phyloP scores from a whole-genome alignment of 2,113 vertebrate genomes.

The Pomatostomus ruficeps region DNA sequence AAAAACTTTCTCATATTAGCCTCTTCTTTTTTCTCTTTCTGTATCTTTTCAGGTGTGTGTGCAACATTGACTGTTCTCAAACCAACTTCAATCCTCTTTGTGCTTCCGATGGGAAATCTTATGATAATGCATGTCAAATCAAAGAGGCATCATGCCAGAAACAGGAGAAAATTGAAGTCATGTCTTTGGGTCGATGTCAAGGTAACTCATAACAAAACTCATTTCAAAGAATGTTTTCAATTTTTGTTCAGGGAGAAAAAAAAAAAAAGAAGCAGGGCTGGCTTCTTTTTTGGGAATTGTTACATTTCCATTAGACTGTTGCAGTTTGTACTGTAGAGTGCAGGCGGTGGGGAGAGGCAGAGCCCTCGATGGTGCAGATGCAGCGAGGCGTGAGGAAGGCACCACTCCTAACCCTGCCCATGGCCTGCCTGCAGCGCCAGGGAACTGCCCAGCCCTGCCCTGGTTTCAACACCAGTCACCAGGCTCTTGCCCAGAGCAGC shows the following conservation, averaged over 20 bases:
- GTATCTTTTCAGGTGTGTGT: slow-evolving; percentile 87
- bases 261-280: not conserved
- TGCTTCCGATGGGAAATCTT: slow-evolving; percentile 96
- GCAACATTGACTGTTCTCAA: slow-evolving; percentile 99
- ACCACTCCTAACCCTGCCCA: not conserved
- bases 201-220: slow-evolving; percentile 78
- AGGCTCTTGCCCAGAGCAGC: not conserved
- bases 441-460: not conserved
- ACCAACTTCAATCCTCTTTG: slow-evolving; percentile 99
- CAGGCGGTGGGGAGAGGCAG: not conserved
- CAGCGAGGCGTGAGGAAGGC: fast-evolving
- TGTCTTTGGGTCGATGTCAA: slow-evolving; percentile 98
- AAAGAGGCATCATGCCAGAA: slow-evolving; percentile 99
- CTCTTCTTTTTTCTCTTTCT: slow-evolving; percentile 5
- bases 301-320: slow-evolving; percentile 18
- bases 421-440: not conserved
- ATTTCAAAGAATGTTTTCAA: slow-evolving; percentile 69
- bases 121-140: slow-evolving; percentile 99
- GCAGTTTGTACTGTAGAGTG: not conserved
- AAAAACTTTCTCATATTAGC: not conserved
- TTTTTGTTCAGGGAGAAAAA: not conserved
- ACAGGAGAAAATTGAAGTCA: slow-evolving; percentile 99
- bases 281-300: slow-evolving; percentile 27
- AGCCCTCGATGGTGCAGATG: fast-evolving
- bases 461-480: not conserved